These are phyloP conservation scores for Drosophila peninsularis DNA, from an alignment of 2,888 invertebrate species.

Conservation along the genomic window DNA sequence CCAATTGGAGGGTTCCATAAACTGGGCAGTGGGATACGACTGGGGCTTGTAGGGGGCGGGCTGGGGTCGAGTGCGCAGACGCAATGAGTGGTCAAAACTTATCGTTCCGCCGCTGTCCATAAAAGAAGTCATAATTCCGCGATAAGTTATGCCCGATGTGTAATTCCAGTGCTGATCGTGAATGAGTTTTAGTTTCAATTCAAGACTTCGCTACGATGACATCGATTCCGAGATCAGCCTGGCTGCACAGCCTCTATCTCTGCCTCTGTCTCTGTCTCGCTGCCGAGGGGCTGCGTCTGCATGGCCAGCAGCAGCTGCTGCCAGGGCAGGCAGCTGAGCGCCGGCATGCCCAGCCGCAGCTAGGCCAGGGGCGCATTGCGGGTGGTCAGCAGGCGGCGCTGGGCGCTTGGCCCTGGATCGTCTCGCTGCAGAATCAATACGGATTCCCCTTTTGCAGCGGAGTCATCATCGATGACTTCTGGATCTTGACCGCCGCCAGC, in stretches of 20 bases:
- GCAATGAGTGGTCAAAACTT: constrained; percentile 29
- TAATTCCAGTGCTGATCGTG: constrained; percentile 39
- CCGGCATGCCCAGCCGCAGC: not conserved
- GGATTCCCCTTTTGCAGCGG: constrained; percentile 76
- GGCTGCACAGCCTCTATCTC: constrained; percentile 10
- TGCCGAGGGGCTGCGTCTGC: constrained; percentile 48
- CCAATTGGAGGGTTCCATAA: constrained; percentile 50
- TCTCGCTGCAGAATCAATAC: constrained; percentile 69
- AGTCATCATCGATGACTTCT: constrained; percentile 61
- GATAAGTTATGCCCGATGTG: constrained; percentile 62
- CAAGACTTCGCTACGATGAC: constrained; percentile 48
- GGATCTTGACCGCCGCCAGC: constrained; percentile 79
- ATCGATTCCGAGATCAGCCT: constrained; percentile 33
- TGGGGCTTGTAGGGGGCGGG: constrained; percentile 35
- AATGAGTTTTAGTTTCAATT: constrained; percentile 59
- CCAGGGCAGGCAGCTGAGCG: constrained; percentile 40
- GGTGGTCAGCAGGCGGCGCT: constrained; percentile 57
- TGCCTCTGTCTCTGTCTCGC: not conserved
- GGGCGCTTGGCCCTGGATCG: constrained; percentile 76
- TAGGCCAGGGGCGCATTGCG: constrained; percentile 52
- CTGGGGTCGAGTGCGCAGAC: not conserved
- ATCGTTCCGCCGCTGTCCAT: constrained; percentile 43
- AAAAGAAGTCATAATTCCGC: constrained; percentile 38
- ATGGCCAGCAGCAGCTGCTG: constrained; percentile 38
- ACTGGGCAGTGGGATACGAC: constrained; percentile 6